Conservation (phyloP, 2,888 invertebrate species). For the Limenitis camilla region DNA sequence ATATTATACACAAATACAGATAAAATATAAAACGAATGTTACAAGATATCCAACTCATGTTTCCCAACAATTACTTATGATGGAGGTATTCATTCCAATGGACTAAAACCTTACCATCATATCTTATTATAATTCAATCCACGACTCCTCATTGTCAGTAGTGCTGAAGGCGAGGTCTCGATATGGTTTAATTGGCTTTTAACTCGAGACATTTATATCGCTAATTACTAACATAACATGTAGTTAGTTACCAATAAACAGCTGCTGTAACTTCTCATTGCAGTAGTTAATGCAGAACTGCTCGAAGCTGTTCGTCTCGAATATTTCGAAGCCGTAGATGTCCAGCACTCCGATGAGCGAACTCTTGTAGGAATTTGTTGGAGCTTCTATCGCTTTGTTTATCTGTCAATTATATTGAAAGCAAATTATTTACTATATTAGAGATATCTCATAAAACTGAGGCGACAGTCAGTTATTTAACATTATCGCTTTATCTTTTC, state of each 20-base stretch:
- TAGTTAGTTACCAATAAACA: conserved; percentile 88
- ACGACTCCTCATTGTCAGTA: neutral
- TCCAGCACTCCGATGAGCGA: conserved; percentile 96
- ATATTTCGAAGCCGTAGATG: conserved; percentile 99
- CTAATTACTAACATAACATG: neutral
- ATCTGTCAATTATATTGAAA: conserved; percentile 70
- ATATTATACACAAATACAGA: too few species aligned
- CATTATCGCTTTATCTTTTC: too few species aligned
- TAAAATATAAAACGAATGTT: too few species aligned
- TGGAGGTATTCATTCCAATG: too few species aligned
- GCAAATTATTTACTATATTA: neutral
- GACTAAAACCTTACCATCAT: too few species aligned
- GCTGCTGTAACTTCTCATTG: conserved; percentile 97
- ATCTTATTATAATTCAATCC: too few species aligned
- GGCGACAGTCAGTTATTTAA: neutral
- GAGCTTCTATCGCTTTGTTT: conserved; percentile 91
- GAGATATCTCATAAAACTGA: neutral
- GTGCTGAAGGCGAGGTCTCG: neutral
- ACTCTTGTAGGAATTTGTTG: conserved; percentile 77
- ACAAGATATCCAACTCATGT: too few species aligned
- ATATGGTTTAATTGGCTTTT: too few species aligned
- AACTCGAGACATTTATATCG: conserved; percentile 1
- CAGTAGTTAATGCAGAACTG: conserved; percentile 99
- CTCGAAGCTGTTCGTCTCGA: conserved; percentile 97
- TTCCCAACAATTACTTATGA: too few species aligned